Percentiles rank a stretch among this genome's conserved stretches.
Evolutionary conservation across 2,888 invertebrate genomes (phyloP).

Genomic region (Homarus gammarus): DNA sequence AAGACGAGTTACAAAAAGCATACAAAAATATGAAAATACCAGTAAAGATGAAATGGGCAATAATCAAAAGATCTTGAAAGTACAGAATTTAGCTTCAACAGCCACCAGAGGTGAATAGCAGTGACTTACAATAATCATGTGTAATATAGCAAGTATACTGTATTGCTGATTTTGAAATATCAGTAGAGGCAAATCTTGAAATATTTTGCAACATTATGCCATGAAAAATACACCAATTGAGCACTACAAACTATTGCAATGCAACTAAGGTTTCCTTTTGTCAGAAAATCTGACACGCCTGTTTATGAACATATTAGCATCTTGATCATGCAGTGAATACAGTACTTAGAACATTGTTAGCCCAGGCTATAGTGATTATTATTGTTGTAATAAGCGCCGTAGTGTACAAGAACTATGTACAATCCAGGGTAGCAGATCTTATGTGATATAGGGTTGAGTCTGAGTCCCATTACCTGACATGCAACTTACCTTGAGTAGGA

Average conservation of each 20-base stretch:
- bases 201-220: too few relatives aligned
- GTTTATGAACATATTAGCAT: background rate
- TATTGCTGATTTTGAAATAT: too few relatives aligned
- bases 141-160: too few relatives aligned
- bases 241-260: background rate
- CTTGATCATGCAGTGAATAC: background rate
- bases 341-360: background rate
- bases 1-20: too few relatives aligned
- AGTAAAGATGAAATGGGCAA: too few relatives aligned
- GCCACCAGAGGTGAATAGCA: too few relatives aligned
- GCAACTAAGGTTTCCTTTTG: background rate
- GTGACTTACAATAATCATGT: too few relatives aligned
- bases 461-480: slow-evolving; percentile 55
- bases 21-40: too few relatives aligned
- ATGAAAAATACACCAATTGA: background rate
- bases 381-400: background rate
- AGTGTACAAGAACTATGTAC: background rate
- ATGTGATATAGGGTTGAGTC: slow-evolving; percentile 3
- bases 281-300: background rate
- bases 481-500: slow-evolving; percentile 64
- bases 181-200: too few relatives aligned
- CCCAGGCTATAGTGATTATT: background rate
- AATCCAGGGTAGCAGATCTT: background rate
- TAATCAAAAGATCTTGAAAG: too few relatives aligned
- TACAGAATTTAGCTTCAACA: too few relatives aligned